Base-by-base conservation (phyloP, 2,797 vertebrate genomes). In the Rhinophrynus dorsalis region DNA sequence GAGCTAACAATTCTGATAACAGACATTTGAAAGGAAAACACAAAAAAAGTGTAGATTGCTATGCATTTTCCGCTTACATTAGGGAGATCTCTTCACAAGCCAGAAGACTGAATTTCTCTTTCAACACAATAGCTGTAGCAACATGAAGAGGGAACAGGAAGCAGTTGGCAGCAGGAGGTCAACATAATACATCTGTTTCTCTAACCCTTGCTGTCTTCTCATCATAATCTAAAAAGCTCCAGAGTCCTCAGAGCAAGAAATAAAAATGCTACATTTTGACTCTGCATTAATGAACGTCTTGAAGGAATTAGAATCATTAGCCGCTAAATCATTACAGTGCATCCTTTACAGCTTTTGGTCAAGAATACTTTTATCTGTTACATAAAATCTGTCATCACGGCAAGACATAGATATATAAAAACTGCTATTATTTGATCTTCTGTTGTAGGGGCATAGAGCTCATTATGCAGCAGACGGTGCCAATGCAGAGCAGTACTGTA, bases 251-350 rank as follows among this genome's bases (percentile, higher is more conserved):
- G 18, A 40, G 33, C 12, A 17, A 37, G 56, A 60, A 23, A 65
- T n/a, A 48, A 47, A 59, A 57, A 20, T 30, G 42, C 26, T 56
- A 33, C 32, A 57, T 64, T 57, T 55, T 27, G 15, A 47, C 40
- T 54, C 32, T 57, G 52, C 51, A 40, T 64, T 71, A 56, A 64
- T 57, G 24, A 71, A 24, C 26, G 18, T 71, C 42, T 58, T 71
- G 10, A 50, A 57, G 51, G 30, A 71, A 40, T 64, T 64, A 40
- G 38, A 57, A 37, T 64, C 60, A 71, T 64, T 70, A 70, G 38
- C 12, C 23, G 21, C 32, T 57, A 58, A 64, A 72, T 50, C 24
- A 51, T 72, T 57, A 57, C 21, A 48, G 3, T 38, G 59, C 23
- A 50, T 18, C 23, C 9, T 64, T 42, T 52, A 52, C 29, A 52